Evolutionary conservation across 1,140 invertebrate genomes (phyloP).

Genomic region (Zophobas atratus): DNA sequence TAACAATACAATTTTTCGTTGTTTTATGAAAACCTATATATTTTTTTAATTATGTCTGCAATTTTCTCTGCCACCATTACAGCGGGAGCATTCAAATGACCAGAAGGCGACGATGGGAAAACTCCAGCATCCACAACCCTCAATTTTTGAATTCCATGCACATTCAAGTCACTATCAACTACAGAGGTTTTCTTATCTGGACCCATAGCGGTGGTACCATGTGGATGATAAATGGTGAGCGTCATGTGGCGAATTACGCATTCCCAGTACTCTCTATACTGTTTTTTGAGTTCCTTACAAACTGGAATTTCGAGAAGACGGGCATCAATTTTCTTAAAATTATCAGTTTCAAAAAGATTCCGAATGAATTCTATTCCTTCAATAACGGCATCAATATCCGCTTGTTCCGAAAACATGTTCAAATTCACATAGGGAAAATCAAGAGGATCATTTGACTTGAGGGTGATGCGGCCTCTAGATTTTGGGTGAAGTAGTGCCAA

Average conservation of each 20-base stretch:
- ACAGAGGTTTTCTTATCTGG: slow-evolving; percentile 38
- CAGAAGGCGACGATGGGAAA: slow-evolving; percentile 59
- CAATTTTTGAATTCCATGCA: slow-evolving; percentile 67
- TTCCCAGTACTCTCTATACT: slow-evolving; percentile 66
- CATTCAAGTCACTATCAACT: slow-evolving; percentile 67
- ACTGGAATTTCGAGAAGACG: slow-evolving; percentile 56
- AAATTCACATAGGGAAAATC: too few species aligned
- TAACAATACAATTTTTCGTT: too few species aligned
- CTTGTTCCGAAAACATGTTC: too few species aligned
- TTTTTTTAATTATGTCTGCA: slow-evolving; percentile 64
- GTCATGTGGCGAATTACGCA: slow-evolving; percentile 62
- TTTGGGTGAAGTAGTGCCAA: too few species aligned
- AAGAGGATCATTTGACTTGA: too few species aligned
- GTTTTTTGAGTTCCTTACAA: slow-evolving; percentile 65
- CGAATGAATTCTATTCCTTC: too few species aligned
- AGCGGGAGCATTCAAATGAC: too few species aligned
- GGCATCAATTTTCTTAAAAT: too few species aligned
- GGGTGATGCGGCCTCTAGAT: too few species aligned
- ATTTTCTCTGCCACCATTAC: slow-evolving; percentile 72
- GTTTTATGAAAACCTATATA: too few species aligned
- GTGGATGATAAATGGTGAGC: slow-evolving; percentile 64
- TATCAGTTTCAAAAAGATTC: too few species aligned
- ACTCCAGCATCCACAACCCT: slow-evolving; percentile 68
- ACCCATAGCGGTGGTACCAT: slow-evolving; percentile 60
- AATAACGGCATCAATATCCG: too few species aligned